These are phyloP conservation scores for Saccostrea echinata DNA, from an alignment of 1,140 invertebrate species.

Conservation along the genomic window DNA sequence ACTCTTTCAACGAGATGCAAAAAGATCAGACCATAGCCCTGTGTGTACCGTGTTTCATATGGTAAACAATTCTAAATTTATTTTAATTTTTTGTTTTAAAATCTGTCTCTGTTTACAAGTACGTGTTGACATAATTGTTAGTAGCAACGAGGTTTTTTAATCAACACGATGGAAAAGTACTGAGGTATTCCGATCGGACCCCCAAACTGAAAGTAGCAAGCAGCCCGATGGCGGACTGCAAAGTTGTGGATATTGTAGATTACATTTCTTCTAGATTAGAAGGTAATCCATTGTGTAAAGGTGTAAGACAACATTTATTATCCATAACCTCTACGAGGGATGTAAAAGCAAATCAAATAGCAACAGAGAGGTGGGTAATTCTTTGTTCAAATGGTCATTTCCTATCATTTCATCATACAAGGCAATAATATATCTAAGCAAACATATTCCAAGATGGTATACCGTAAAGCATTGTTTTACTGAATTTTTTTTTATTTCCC, in stretches of 20 bases:
- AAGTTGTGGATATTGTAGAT: not conserved
- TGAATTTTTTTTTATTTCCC: not conserved
- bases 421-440: too few species aligned
- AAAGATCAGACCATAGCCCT: too few species aligned
- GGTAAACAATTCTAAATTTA: too few species aligned
- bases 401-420: too few species aligned
- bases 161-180: not conserved
- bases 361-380: slow-evolving; percentile 30
- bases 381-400: not conserved
- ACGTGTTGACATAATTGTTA: not conserved
- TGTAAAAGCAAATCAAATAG: slow-evolving; percentile 1
- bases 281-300: not conserved
- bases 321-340: not conserved
- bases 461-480: not conserved
- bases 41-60: too few species aligned
- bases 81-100: too few species aligned
- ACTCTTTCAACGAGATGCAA: too few species aligned
- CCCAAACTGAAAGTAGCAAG: slow-evolving; percentile 1
- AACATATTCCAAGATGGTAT: not conserved
- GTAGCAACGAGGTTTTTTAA: not conserved
- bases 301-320: slow-evolving; percentile 6
- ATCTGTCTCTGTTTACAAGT: not conserved
- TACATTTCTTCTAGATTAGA: slow-evolving; percentile 10
- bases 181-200: not conserved
- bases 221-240: not conserved